Percentiles rank a stretch among this genome's conserved stretches.
These are phyloP conservation scores for Allobates femoralis DNA, from an alignment of 2,797 vertebrate genomes.

Conservation along the genomic window DNA sequence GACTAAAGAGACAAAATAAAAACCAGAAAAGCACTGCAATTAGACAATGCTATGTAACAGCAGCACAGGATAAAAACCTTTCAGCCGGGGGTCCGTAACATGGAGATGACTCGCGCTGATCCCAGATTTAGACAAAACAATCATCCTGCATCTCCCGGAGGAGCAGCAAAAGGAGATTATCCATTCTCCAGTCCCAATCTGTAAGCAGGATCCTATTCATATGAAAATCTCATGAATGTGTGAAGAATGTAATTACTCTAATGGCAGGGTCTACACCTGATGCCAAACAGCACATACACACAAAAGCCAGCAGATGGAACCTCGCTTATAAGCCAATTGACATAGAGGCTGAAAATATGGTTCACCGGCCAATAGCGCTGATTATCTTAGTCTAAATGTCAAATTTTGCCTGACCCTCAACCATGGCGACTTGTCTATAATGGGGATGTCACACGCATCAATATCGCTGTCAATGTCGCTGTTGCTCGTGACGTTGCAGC, in stretches of 20 bases:
- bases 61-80: constrained; percentile 34
- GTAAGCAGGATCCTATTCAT: constrained; percentile 55
- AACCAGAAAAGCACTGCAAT: not conserved
- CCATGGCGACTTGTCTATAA: too few species aligned
- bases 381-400: not conserved
- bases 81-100: constrained; percentile 13
- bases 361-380: not conserved
- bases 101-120: not conserved
- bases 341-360: not conserved
- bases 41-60: constrained; percentile 18
- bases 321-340: constrained; percentile 26
- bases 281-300: constrained; percentile 24
- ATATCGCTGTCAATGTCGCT: too few species aligned
- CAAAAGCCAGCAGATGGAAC: constrained; percentile 39
- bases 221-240: constrained; percentile 55
- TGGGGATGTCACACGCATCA: too few species aligned
- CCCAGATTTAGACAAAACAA: constrained; percentile 45
- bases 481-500: too few species aligned
- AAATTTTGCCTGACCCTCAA: not conserved
- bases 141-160: constrained; percentile 18
- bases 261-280: constrained; percentile 52
- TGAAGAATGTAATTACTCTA: constrained; percentile 55
- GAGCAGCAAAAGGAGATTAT: constrained; percentile 40
- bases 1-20: not conserved
- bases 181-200: constrained; percentile 38